These are phyloP conservation scores for Crotalus tigris DNA, from an alignment of 2,113 vertebrate species.

Conservation along the genomic window DNA sequence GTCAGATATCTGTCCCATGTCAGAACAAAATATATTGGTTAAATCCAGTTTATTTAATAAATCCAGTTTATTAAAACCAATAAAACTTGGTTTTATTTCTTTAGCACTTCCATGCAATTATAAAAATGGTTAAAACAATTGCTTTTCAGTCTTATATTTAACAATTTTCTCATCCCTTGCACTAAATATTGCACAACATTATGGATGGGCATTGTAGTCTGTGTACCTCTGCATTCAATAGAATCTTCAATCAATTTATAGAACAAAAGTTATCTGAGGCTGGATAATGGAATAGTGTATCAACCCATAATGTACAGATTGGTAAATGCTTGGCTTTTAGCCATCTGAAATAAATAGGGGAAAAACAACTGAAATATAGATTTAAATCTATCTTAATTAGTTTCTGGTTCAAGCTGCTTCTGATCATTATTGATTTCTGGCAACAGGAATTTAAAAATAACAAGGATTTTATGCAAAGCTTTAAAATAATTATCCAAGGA, in stretches of 20 bases:
- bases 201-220: neutral
- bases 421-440: neutral
- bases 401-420: neutral
- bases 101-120: neutral
- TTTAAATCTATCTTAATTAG: neutral
- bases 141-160: neutral
- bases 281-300: neutral
- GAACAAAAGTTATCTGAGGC: neutral
- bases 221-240: neutral
- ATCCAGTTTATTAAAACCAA: too few relatives aligned
- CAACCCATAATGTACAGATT: neutral
- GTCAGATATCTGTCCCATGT: neutral
- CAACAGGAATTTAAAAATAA: neutral
- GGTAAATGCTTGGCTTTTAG: neutral
- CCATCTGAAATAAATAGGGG: neutral
- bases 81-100: neutral
- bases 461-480: neutral
- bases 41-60: neutral
- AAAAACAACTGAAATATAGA: neutral
- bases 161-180: neutral
- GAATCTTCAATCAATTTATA: neutral
- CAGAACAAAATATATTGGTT: neutral
- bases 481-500: neutral
- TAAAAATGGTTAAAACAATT: neutral
- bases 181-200: neutral